phyloP scores from a whole-genome alignment of 1,140 invertebrate species.

The Anoplolepis gracilipes region DNA sequence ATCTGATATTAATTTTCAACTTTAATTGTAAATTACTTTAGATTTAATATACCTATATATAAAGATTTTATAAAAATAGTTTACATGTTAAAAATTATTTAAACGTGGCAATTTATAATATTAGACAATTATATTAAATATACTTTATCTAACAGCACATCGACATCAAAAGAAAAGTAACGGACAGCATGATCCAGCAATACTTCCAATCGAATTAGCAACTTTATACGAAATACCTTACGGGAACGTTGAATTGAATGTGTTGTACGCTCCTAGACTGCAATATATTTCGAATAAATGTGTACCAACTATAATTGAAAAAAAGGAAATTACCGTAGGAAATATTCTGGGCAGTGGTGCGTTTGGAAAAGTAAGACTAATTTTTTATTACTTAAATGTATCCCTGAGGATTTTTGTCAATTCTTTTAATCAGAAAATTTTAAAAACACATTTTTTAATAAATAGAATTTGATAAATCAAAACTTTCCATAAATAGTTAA shows the following conservation, averaged over 20 bases:
- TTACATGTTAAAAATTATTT: constrained; percentile 4
- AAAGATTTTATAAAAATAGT: not conserved
- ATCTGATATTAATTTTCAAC: not conserved
- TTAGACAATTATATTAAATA: constrained; percentile 16
- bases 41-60: not conserved
- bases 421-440: no score
- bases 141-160: constrained; percentile 79
- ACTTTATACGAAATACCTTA: constrained; percentile 93
- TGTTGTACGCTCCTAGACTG: constrained; percentile 91
- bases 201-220: constrained; percentile 94
- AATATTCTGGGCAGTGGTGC: constrained; percentile 97
- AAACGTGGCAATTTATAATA: not conserved
- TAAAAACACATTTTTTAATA: no score
- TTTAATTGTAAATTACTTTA: constrained; percentile 23
- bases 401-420: no score
- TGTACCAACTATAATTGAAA: constrained; percentile 92
- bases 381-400: not conserved
- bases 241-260: constrained; percentile 90
- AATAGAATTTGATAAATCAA: no score
- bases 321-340: constrained; percentile 92
- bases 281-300: constrained; percentile 88
- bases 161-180: constrained; percentile 87
- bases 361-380: constrained; percentile 92
- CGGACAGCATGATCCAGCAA: constrained; percentile 86
- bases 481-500: no score